Conservation (phyloP, 1,140 invertebrate species). For the Pseudachorutes palmiensis region DNA sequence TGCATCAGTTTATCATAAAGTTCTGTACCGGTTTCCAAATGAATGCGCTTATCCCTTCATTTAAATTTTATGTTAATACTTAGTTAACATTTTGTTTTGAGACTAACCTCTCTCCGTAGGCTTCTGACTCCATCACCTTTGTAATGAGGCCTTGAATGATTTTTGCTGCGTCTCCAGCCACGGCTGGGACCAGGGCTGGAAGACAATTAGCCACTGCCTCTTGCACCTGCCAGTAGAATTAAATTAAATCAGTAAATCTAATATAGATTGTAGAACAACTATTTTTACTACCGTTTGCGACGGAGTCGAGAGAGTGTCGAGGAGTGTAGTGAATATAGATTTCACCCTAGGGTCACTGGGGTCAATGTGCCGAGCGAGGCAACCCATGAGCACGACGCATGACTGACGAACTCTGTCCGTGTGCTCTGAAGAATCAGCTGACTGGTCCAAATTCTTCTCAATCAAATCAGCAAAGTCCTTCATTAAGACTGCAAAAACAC, state of each 20-base stretch:
- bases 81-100: slow-evolving; percentile 8
- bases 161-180: slow-evolving; percentile 78
- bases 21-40: too few species aligned
- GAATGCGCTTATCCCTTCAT: too few species aligned
- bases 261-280: background rate
- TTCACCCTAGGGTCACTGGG: slow-evolving; percentile 77
- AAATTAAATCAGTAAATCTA: slow-evolving; percentile 9
- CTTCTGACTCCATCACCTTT: slow-evolving; percentile 82
- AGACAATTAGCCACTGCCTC: slow-evolving; percentile 95
- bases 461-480: slow-evolving; percentile 83
- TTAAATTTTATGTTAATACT: slow-evolving; percentile 17
- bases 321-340: slow-evolving; percentile 82
- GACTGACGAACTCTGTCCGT: slow-evolving; percentile 85
- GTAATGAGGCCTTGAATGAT: slow-evolving; percentile 81
- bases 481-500: too few species aligned
- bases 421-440: slow-evolving; percentile 80
- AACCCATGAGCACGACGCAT: slow-evolving; percentile 94
- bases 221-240: slow-evolving; percentile 62
- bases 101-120: slow-evolving; percentile 84
- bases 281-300: slow-evolving; percentile 68
- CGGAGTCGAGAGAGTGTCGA: slow-evolving; percentile 87
- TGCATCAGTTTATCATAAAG: background rate
- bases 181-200: slow-evolving; percentile 81
- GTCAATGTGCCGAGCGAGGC: slow-evolving; percentile 87
- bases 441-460: slow-evolving; percentile 80